Percentiles rank a stretch among this genome's conserved stretches.
Evolutionary conservation across 2,113 vertebrate genomes (phyloP).

Genomic region (Aegithalos caudatus): DNA sequence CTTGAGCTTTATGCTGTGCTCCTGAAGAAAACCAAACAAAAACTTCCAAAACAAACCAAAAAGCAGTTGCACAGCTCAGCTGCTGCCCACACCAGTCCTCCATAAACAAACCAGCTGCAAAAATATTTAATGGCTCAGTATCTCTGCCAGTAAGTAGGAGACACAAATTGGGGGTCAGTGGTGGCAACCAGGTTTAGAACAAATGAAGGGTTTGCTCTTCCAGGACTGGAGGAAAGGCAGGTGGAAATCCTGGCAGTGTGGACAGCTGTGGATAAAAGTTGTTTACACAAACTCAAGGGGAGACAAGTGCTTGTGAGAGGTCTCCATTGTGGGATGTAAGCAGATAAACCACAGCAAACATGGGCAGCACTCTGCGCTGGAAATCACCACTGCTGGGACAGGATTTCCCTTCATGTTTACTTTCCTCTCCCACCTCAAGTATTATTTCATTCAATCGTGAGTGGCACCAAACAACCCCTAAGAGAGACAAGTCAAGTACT

Average conservation of each 20-base stretch:
- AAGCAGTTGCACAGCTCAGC: neutral
- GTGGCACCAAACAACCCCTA: neutral
- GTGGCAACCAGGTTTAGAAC: neutral
- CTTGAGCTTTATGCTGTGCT: neutral
- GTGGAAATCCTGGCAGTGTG: neutral
- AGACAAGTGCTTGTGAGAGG: neutral
- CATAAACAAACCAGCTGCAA: neutral
- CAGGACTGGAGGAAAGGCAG: neutral
- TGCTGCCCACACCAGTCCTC: neutral
- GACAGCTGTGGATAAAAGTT: accelerated
- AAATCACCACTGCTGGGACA: neutral
- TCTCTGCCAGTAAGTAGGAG: neutral
- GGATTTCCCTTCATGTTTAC: neutral
- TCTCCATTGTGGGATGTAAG: neutral
- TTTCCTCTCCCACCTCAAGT: neutral
- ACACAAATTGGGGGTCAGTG: accelerated
- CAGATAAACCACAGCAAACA: neutral
- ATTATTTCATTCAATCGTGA: neutral
- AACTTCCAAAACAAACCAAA: neutral
- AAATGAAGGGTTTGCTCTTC: neutral
- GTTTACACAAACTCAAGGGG: neutral
- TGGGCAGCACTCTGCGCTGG: neutral
- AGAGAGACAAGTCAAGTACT: neutral
- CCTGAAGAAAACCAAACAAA: neutral
- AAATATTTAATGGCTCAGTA: neutral